A percentile compares a stretch with the other conserved stretches of the same genome.
Evolutionary conservation across 2,113 vertebrate genomes (phyloP).

Genomic region (Bujurquina vittata): DNA sequence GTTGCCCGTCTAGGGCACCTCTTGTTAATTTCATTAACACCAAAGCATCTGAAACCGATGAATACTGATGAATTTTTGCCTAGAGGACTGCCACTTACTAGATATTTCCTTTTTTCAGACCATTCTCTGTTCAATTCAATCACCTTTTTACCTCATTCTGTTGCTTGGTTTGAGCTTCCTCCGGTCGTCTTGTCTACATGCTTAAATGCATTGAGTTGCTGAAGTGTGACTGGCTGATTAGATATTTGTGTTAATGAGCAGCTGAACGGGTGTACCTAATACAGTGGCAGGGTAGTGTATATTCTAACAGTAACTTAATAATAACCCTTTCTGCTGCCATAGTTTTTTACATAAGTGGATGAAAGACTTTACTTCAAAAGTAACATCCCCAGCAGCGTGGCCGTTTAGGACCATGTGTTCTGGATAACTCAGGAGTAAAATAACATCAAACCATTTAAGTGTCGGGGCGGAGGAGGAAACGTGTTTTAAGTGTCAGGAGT

Average conservation of each 20-base stretch:
- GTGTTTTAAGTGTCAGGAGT: conserved; percentile 39
- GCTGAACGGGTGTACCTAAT: background rate
- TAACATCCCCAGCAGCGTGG: background rate
- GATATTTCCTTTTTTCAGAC: background rate
- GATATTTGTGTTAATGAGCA: background rate
- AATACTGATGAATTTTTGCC: too few species aligned
- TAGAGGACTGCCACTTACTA: too few species aligned
- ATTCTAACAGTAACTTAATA: background rate
- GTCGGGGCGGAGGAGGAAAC: background rate
- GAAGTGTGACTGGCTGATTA: background rate
- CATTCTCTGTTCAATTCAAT: background rate
- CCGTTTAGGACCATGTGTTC: background rate
- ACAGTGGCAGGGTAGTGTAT: background rate
- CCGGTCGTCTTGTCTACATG: background rate
- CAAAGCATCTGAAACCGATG: too few species aligned
- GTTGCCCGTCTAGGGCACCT: too few species aligned
- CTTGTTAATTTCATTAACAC: too few species aligned
- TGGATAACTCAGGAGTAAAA: background rate
- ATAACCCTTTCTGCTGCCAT: background rate
- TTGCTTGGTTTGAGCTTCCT: background rate
- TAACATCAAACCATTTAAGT: conserved; percentile 18
- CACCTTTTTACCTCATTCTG: background rate
- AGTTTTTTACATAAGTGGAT: background rate
- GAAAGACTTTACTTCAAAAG: background rate
- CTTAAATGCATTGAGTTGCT: background rate